Base-by-base conservation (phyloP, 2,888 invertebrate species). In the Acanthoscelides obtectus region DNA sequence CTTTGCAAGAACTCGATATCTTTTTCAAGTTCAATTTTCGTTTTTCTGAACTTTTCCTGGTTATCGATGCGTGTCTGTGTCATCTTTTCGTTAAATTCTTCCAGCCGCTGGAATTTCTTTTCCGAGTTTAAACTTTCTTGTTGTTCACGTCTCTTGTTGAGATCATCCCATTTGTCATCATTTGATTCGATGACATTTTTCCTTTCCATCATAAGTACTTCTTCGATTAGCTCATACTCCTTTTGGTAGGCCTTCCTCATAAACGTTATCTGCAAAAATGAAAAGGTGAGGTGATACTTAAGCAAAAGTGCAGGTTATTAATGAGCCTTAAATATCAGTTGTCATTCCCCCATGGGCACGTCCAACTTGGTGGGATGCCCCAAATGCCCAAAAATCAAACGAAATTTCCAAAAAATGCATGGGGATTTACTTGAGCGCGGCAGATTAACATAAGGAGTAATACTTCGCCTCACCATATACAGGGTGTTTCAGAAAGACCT, bases 221-320 rank as follows among this genome's bases (percentile, higher is more conserved):
- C 88, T 80, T 93, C 93, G 70, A 96, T 90, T 22, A 94, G 84
- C 67, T 87, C 86, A 64, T 96, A 83, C 83, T 97, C 95, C 66
- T 90, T 89, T 71, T 89, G 88, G 81, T 94, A 94, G 0, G 93
- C 92, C 77, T 89, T 90, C 76, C 92, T 90, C 87, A 96, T 91
- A 25, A 92, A 89, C 21, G 86, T 86, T 4, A 90, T 86, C 45
- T 45, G 17, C 1, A 65, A 75, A 73, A 20, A 70, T 20, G 6
- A 6, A 64, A 0, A 63, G 22, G n/a, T n/a, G n/a, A n/a, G n/a
- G n/a, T n/a, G n/a, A 22, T 6, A 22, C 21, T 4, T 69, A 64
- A 22, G 19, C 63, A 20, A n/a, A 64, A 20, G 64, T 69, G 19
- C 25, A 3, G 25, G 8, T 25, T 25, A 25, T 5, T 67, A 67